Evolutionary conservation across 2,797 vertebrate genomes (phyloP).

Genomic region (Pangasius larnaudii): DNA sequence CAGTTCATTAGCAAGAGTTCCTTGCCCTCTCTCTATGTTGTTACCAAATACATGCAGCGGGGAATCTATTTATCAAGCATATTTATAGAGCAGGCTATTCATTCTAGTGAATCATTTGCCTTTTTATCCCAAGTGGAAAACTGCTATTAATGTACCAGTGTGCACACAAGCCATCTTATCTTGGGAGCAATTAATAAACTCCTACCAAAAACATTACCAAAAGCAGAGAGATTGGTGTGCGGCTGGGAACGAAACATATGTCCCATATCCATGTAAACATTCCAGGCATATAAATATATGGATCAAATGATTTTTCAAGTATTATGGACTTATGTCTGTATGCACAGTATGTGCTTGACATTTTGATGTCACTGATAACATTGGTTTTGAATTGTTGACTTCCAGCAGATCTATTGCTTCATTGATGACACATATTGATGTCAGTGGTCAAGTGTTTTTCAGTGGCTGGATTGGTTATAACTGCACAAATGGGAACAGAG

Average conservation of each 20-base stretch:
- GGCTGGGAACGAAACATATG: background rate
- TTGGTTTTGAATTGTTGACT: background rate
- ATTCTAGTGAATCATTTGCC: conserved; percentile 48
- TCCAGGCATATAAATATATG: background rate
- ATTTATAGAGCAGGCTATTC: conserved; percentile 51
- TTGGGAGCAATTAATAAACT: conserved; percentile 34
- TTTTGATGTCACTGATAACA: background rate
- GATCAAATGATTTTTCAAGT: background rate
- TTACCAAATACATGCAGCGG: conserved; percentile 25
- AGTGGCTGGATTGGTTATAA: conserved; percentile 21
- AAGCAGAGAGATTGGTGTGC: background rate
- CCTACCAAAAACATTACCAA: background rate
- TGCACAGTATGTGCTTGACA: background rate
- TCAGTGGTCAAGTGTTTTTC: background rate
- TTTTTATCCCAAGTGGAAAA: conserved; percentile 52
- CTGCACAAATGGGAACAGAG: conserved; percentile 39
- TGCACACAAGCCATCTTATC: conserved; percentile 15
- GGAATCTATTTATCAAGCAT: conserved; percentile 38
- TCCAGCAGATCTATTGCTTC: background rate
- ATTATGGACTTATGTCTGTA: background rate
- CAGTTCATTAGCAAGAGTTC: conserved; percentile 7
- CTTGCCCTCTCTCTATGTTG: conserved; percentile 47
- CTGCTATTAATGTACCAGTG: conserved; percentile 48
- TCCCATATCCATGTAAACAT: background rate
- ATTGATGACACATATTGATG: background rate